Percentiles rank a stretch among this genome's conserved stretches.
Conservation (phyloP, 2,797 vertebrate genomes). For the Crenichthys baileyi region DNA sequence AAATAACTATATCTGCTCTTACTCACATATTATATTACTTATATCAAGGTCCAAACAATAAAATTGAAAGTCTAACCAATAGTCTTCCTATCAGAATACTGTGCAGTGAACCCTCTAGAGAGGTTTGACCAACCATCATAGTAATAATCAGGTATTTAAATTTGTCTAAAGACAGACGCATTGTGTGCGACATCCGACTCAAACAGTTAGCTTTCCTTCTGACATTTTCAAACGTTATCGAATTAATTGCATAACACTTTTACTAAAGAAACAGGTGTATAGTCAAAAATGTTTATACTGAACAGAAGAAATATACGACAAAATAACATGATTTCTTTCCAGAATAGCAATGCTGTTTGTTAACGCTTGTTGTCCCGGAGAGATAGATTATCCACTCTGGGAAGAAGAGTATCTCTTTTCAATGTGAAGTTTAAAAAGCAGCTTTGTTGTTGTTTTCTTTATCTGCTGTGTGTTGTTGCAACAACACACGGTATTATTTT, state of each 20-base stretch:
- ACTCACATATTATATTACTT: neutral
- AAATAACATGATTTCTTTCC: no score
- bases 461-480: no score
- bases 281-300: no score
- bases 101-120: neutral
- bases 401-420: no score
- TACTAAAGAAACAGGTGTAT: neutral
- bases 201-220: neutral
- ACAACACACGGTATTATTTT: no score
- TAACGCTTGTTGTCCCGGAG: no score
- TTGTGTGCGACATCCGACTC: neutral
- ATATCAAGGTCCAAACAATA: neutral
- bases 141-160: neutral
- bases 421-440: no score
- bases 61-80: neutral
- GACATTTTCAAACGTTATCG: neutral
- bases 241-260: neutral
- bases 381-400: no score
- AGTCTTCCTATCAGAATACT: neutral
- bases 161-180: neutral
- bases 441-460: no score
- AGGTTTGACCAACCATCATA: neutral
- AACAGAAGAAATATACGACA: no score
- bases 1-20: neutral
- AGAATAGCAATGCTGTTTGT: no score